A percentile compares a stretch with the other conserved stretches of the same genome.
phyloP scores from a whole-genome alignment of 2,113 vertebrate genomes.

The Colinus virginianus region DNA sequence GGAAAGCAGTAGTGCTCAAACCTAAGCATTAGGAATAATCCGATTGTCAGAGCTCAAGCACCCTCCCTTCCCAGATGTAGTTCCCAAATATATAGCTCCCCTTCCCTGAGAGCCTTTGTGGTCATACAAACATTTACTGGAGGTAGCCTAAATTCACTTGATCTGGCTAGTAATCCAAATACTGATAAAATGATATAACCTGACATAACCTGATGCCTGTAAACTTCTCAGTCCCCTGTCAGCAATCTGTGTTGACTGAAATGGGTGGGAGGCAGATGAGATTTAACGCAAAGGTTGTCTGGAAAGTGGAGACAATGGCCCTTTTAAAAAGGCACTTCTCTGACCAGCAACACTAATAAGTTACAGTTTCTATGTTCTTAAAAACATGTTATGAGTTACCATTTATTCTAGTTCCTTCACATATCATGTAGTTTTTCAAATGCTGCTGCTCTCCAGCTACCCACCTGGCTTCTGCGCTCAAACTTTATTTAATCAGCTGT shows the following conservation, averaged over 20 bases:
- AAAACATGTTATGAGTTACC: not conserved
- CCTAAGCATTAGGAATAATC: not conserved
- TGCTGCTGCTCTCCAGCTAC: not conserved
- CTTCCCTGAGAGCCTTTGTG: not conserved
- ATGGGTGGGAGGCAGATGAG: not conserved
- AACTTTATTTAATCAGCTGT: not conserved
- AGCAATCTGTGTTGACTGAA: not conserved
- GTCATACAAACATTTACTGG: not conserved
- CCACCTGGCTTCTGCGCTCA: not conserved
- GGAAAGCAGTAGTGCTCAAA: accelerated
- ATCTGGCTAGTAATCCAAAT: not conserved
- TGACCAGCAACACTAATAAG: not conserved
- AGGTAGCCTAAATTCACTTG: not conserved
- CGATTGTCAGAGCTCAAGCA: not conserved
- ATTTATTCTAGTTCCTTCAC: not conserved
- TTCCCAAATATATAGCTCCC: not conserved
- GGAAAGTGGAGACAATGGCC: not conserved
- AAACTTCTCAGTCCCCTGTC: not conserved
- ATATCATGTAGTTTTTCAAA: not conserved
- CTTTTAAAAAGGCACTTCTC: not conserved
- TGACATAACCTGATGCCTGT: not conserved
- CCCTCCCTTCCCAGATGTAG: not conserved
- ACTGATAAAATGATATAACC: not conserved
- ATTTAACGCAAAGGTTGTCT: not conserved
- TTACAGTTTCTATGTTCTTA: not conserved